Base-by-base conservation (phyloP, 2,888 invertebrate species). In the Drosophila trichaetosa region DNA sequence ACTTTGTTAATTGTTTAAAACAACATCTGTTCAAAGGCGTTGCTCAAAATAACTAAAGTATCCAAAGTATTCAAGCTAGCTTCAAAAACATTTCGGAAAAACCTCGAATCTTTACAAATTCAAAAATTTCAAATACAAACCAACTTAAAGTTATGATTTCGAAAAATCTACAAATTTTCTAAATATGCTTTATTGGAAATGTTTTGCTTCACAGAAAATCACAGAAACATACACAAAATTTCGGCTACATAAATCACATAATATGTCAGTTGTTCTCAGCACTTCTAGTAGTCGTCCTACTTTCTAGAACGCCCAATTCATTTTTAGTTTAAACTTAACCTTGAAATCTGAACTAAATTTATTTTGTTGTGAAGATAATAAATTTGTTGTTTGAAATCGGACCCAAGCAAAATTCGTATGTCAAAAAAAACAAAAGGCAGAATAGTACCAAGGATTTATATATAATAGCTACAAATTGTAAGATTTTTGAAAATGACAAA, bases 11-110 rank as follows among this genome's bases (percentile, higher is more conserved):
- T 42, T 54, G 51, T 24, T 51, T 29, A 27, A 58, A 66, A 56
- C 52, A 63, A 48, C 54, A 72, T 72, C 72, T 54, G 31, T 46
- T 38, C 36, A 54, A 66, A 56, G 42, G 46, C 60, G 58, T 54
- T 46, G 21, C 21, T 21, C 13, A 4, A 8, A 8, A 8, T 16
- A 46, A 46, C 16, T 16, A 8, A 24, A 0, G 18, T 46, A 1
- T 46, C 21, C 8, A 8, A 21, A 42, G 2, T 27, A 42, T 42
- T 42, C 21, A 21, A 21, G 21, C 4, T 11, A 42, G 5, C 21
- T 11, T 42, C 5, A 42, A 42, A 42, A 42, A 0, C 21, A 5
- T 11, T 38, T n/a, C 18, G 38, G 8, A 38, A 38, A 18, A 1
- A 4, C 8, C 7, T 38, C 1, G 8, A 18, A 42, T 11, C 11